Evolutionary conservation across 2,113 vertebrate species (phyloP), one percentile per base, ranked within the genome.

Genomic region (Ariopsis seemanni): DNA sequence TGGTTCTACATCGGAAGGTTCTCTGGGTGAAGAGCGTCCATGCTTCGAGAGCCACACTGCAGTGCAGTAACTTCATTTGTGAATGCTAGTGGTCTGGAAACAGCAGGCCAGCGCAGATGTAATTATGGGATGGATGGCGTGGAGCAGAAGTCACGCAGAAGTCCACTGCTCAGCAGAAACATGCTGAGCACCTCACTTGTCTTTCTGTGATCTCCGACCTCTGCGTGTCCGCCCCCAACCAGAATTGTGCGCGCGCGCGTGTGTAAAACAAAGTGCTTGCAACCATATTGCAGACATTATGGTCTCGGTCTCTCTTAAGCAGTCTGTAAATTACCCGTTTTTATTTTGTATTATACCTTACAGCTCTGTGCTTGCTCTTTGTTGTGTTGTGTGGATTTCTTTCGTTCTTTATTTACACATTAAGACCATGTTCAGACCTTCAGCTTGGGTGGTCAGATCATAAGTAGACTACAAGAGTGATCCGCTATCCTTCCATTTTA

Each of bases 191-290:
- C 82, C 93, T 94, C 91, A 88, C 92, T 85, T 91, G 93, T 93
- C 93, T 92, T 91, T 89, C 87, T 84, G 74, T 30, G 88, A 94
- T 91, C 94, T 91, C 87, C 93, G 92, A 93, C 93, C 92, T 81
- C 85, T 78, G 0, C 34, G 90, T 90, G 88, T 89, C 92, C 86
- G 34, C 83, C 77, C 74, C 50, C 91, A 57, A 57, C 85, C 67
- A 17, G 15, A 9, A n/a, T 80, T 71, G 67, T 2, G 20, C 18
- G 72, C 62, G 60, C 58, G 62, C 27, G 69, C n/a, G 62, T 1
- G 50, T 6, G 74, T 86, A 69, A 7, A 25, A 17, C 25, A 63
- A 75, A 1, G 22, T 79, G 71, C 0, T 50, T 77, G 72, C 15
- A 53, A 58, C 85, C 9, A 34, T 12, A 18, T 67, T 88, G 86